Base-by-base conservation (phyloP, 1,140 invertebrate genomes). In the Limonius californicus region DNA sequence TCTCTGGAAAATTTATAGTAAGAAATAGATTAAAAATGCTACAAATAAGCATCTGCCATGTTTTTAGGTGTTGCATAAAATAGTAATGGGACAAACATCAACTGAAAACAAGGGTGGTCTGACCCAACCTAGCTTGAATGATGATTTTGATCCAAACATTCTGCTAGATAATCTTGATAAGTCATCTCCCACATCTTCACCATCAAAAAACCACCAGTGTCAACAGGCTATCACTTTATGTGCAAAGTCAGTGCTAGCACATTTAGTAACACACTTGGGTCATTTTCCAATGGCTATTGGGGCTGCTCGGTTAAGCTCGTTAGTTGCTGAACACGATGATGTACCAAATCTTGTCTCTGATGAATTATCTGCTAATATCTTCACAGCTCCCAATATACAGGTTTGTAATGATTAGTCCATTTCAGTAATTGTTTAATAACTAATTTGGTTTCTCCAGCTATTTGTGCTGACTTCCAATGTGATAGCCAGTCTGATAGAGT, bases 311-410 rank as follows among this genome's bases (percentile, higher is more conserved):
- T 79, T 95, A 11, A 89, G 89, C 62, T 96, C 92, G 0, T 80
- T 90, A 66, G 92, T 98, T 1, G 90, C 91, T 61, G 95, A 98
- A 79, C 87, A 94, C 66, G 94, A 97, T 74, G 95, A 98, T 77
- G 86, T 92, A n/a, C 87, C 89, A 0, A 84, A 87, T 59, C 79
- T 89, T 7, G 77, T 81, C 27, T 81, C 84, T 12, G 84, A 87
- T 62, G 92, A 95, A 70, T 76, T 95, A 3, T 88, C 86, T 32
- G 81, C 85, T 6, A 86, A 91, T 30, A 86, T 95, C 53, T 90
- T 98, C 70, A 82, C 85, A 59, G 88, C 91, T n/a, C 90, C 94
- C 15, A 95, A 97, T 78, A 84, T 89, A 35, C 87, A 87, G 75
- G 83, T 85, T 70, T 64, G 67, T 43, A 43, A 4, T 43, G 12